These are phyloP conservation scores for Gila orcuttii DNA, from an alignment of 2,113 vertebrate species.

Conservation along the genomic window DNA sequence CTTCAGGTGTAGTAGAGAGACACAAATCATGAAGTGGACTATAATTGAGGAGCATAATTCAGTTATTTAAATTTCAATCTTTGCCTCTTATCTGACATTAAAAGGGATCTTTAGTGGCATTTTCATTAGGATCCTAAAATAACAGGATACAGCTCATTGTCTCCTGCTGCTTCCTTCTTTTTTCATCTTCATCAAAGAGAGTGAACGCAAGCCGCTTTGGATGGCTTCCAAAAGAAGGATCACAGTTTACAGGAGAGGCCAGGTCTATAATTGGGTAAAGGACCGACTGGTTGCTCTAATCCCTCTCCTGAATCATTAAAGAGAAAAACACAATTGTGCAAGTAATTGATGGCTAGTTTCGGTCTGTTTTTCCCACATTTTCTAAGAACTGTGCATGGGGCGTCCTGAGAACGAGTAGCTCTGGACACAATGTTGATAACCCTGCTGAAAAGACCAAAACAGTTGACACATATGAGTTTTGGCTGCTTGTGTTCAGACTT, in stretches of 20 bases:
- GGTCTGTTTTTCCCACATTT: conserved; percentile 44
- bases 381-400: conserved; percentile 19
- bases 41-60: conserved; percentile 32
- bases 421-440: neutral
- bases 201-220: conserved; percentile 38
- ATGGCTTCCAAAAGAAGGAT: conserved; percentile 48
- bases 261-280: conserved; percentile 61
- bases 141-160: conserved; percentile 65
- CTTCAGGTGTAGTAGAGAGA: conserved; percentile 4
- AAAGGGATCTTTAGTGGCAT: conserved; percentile 72
- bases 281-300: conserved; percentile 48
- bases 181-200: conserved; percentile 32
- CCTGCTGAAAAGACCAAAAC: neutral
- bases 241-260: conserved; percentile 41
- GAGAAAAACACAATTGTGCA: conserved; percentile 52
- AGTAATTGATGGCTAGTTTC: conserved; percentile 52
- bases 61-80: conserved; percentile 42
- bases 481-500: neutral
- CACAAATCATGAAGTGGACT: conserved; percentile 35
- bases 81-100: conserved; percentile 34
- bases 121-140: conserved; percentile 66
- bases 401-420: neutral
- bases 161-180: conserved; percentile 39
- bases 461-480: neutral
- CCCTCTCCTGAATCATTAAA: conserved; percentile 56